phyloP scores from a whole-genome alignment of 1,140 invertebrate species.

The Bombus superbus region DNA sequence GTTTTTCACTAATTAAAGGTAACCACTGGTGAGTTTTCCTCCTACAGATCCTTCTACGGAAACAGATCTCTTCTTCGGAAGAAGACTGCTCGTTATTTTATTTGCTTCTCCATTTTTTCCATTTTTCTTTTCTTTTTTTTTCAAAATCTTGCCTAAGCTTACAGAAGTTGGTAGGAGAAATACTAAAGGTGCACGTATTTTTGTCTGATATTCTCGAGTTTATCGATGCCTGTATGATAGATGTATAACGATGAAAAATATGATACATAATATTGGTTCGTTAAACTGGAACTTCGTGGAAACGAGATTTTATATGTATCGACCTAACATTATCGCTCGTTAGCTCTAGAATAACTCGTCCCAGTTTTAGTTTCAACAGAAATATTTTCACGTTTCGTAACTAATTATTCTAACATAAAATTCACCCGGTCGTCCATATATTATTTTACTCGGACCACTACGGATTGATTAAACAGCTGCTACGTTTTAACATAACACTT shows the following conservation, averaged over 20 bases:
- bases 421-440: no score
- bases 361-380: neutral
- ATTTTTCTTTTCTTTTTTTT: neutral
- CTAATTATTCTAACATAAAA: neutral
- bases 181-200: neutral
- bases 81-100: neutral
- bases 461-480: no score
- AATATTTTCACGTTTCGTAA: neutral
- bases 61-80: neutral
- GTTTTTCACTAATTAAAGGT: conserved; percentile 30
- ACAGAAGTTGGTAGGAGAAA: neutral
- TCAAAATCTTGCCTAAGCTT: neutral
- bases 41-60: neutral
- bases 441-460: no score
- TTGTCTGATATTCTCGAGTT: neutral
- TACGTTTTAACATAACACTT: no score
- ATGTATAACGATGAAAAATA: no score
- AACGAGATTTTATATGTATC: no score
- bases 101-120: neutral
- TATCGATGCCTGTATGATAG: neutral
- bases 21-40: neutral
- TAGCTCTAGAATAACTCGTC: no score
- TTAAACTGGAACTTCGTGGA: no score
- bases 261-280: no score
- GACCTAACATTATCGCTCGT: no score